A percentile compares a stretch with the other conserved stretches of the same genome.
These are phyloP conservation scores for Brachionus plicatilis DNA, from an alignment of 1,140 invertebrate species.

Conservation along the genomic window DNA sequence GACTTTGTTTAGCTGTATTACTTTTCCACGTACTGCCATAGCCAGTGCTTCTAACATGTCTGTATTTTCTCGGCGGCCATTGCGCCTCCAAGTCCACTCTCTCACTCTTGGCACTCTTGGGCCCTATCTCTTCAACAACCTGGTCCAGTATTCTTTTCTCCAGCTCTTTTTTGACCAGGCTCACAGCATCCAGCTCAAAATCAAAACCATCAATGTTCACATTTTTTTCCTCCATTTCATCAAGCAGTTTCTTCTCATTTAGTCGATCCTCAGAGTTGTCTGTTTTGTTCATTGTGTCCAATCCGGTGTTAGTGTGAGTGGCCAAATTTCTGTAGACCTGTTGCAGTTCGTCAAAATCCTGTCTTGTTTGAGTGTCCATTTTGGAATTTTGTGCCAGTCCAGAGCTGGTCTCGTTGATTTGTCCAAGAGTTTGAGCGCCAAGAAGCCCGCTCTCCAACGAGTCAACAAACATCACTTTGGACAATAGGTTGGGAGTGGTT, in stretches of 20 bases:
- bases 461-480: slow-evolving; percentile 26
- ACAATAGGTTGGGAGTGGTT: background rate
- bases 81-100: background rate
- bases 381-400: background rate
- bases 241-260: background rate
- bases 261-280: background rate
- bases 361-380: slow-evolving; percentile 7
- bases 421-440: background rate
- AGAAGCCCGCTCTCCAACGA: background rate
- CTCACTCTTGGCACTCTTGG: background rate
- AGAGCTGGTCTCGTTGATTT: background rate
- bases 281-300: background rate
- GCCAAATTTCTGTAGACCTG: background rate
- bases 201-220: background rate
- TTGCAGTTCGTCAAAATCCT: background rate
- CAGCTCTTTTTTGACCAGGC: background rate
- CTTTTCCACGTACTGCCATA: background rate
- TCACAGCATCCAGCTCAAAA: background rate
- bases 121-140: background rate
- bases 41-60: slow-evolving; percentile 3
- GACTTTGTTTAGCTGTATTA: background rate
- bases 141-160: background rate
- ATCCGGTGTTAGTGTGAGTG: background rate
- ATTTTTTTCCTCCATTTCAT: background rate
- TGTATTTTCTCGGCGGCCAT: slow-evolving; percentile 18